These are phyloP conservation scores for Eira barbara DNA, from an alignment of 2,113 vertebrate genomes.

Conservation along the genomic window DNA sequence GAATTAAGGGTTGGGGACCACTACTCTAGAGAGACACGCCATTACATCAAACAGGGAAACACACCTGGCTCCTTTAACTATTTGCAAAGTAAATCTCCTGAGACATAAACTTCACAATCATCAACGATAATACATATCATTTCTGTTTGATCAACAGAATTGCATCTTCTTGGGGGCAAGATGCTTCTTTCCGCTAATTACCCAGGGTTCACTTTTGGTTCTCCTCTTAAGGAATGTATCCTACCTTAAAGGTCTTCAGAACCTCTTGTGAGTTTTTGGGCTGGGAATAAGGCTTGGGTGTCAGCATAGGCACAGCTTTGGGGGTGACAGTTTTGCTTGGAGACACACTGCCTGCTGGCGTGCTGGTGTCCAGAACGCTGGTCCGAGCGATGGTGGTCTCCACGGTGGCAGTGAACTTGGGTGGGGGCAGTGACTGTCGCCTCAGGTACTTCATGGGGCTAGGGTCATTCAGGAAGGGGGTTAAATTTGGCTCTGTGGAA, in stretches of 20 bases:
- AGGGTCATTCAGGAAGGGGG: constrained; percentile 81
- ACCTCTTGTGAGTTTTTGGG: constrained; percentile 83
- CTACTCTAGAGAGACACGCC: background rate
- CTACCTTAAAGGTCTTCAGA: constrained; percentile 91
- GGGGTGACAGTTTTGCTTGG: constrained; percentile 84
- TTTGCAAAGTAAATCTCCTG: background rate
- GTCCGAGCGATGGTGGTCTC: constrained; percentile 90
- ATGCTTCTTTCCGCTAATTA: background rate
- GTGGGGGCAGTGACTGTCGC: constrained; percentile 92
- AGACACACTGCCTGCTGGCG: constrained; percentile 80
- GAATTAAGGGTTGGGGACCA: background rate
- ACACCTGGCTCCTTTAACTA: background rate
- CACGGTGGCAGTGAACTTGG: constrained; percentile 94
- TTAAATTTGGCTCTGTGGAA: constrained; percentile 90
- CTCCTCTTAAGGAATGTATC: background rate
- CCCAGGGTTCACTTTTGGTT: background rate
- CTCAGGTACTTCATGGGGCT: constrained; percentile 92
- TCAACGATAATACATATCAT: background rate
- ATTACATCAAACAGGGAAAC: background rate
- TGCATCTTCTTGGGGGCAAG: background rate
- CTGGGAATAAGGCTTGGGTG: constrained; percentile 92
- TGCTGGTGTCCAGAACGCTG: constrained; percentile 73
- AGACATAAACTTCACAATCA: background rate
- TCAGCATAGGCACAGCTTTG: constrained; percentile 91
- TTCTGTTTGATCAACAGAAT: background rate